A percentile compares a stretch with the other conserved stretches of the same genome.
Evolutionary conservation across 1,140 invertebrate genomes (phyloP).

Genomic region (Mylabris phalerata): DNA sequence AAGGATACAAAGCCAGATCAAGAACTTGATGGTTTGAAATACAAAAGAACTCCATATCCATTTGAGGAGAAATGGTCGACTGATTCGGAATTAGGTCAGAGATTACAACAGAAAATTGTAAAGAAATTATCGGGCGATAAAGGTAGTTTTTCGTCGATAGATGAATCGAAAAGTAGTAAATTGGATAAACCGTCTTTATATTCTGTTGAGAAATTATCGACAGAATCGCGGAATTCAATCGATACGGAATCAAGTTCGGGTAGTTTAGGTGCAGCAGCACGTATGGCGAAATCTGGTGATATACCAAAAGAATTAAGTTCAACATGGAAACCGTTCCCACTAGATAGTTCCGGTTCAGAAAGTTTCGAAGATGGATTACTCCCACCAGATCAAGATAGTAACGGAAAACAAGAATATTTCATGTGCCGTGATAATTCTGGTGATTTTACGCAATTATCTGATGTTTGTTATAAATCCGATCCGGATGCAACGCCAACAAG

Average conservation of each 20-base stretch:
- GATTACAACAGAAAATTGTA: conserved; percentile 36
- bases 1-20: conserved; percentile 34
- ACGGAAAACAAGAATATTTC: conserved; percentile 44
- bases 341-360: conserved; percentile 67
- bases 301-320: conserved; percentile 57
- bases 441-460: conserved; percentile 29
- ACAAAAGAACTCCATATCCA: conserved; percentile 37
- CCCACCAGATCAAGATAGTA: conserved; percentile 61
- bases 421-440: conserved; percentile 36
- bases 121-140: conserved; percentile 39
- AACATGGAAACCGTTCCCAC: conserved; percentile 74
- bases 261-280: conserved; percentile 53
- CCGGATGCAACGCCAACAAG: conserved; percentile 41
- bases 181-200: conserved; percentile 32
- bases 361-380: conserved; percentile 76
- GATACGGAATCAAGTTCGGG: conserved; percentile 69
- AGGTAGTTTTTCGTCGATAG: conserved; percentile 36
- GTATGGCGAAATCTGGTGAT: conserved; percentile 52
- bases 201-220: conserved; percentile 38
- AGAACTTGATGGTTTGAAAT: conserved; percentile 27
- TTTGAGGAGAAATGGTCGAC: conserved; percentile 43
- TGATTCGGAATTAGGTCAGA: conserved; percentile 39
- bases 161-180: conserved; percentile 32
- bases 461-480: conserved; percentile 49
- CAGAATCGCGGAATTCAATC: conserved; percentile 59